Evolutionary conservation across 2,888 invertebrate species (phyloP).

Genomic region (Orthosia cruda): DNA sequence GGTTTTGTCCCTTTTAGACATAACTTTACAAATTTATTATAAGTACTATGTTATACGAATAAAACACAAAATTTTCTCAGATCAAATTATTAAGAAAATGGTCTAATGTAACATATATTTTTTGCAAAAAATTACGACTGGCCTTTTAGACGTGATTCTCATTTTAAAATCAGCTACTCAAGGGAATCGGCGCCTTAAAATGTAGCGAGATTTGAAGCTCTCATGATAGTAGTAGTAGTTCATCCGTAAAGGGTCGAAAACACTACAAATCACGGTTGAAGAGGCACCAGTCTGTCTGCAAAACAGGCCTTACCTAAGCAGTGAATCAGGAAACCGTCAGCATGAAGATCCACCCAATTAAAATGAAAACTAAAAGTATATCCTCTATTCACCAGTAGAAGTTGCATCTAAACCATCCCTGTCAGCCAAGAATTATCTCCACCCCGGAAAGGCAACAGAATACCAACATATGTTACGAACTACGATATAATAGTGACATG

Average conservation of each 20-base stretch:
- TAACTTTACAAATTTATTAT: too few relatives aligned
- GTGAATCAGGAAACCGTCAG: not conserved
- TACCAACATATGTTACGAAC: constrained; percentile 53
- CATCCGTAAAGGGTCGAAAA: not conserved
- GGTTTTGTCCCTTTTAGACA: too few relatives aligned
- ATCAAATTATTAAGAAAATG: too few relatives aligned
- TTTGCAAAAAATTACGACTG: too few relatives aligned
- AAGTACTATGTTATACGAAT: too few relatives aligned
- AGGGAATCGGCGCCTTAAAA: too few relatives aligned
- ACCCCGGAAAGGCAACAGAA: constrained; percentile 53
- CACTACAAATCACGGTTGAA: not conserved
- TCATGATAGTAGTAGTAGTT: too few relatives aligned
- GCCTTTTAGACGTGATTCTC: too few relatives aligned
- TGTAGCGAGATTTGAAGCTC: not conserved
- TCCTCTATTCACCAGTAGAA: constrained; percentile 3
- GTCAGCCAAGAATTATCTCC: constrained; percentile 41
- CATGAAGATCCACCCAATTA: constrained; percentile 41
- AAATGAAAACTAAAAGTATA: constrained; percentile 28
- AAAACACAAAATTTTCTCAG: too few relatives aligned
- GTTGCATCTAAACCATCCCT: constrained; percentile 15
- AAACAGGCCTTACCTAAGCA: not conserved
- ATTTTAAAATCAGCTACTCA: too few relatives aligned
- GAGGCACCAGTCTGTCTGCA: not conserved
- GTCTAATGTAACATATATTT: too few relatives aligned
- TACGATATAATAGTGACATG: constrained; percentile 60